A percentile compares a stretch with the other conserved stretches of the same genome.
Conservation (phyloP, 2,113 vertebrate species). For the Cyanoderma ruficeps region DNA sequence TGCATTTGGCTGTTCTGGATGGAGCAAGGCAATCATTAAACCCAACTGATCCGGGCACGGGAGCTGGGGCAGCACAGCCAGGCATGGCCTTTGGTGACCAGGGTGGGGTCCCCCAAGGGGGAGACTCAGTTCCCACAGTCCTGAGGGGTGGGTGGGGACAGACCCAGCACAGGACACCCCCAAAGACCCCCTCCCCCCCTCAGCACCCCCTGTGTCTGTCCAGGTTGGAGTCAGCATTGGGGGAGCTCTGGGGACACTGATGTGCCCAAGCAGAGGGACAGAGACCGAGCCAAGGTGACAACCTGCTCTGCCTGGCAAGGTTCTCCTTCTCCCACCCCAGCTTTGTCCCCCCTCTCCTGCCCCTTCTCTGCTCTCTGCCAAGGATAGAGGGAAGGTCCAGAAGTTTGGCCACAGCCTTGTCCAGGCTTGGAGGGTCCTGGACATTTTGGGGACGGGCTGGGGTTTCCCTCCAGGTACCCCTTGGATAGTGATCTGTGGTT, state of each 20-base stretch:
- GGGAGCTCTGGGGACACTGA: rapidly evolving
- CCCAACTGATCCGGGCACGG: neutral
- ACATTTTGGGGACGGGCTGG: neutral
- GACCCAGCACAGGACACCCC: rapidly evolving
- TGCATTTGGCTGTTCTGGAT: neutral
- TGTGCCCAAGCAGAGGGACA: neutral
- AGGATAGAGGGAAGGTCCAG: neutral
- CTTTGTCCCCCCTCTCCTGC: neutral
- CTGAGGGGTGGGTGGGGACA: neutral
- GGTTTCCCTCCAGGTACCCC: neutral
- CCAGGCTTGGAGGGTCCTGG: neutral
- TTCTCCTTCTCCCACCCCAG: neutral
- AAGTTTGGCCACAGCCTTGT: neutral
- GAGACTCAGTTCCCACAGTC: neutral
- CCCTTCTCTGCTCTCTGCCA: neutral
- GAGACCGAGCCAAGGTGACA: neutral
- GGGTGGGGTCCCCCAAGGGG: rapidly evolving
- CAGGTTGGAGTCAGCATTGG: rapidly evolving
- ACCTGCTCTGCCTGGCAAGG: rapidly evolving
- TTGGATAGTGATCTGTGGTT: neutral
- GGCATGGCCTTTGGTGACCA: neutral
- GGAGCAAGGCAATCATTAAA: neutral
- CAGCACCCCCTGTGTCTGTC: rapidly evolving
- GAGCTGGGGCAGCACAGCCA: rapidly evolving
- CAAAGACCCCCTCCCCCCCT: too few species aligned